phyloP scores from a whole-genome alignment of 2,888 invertebrate species.

The Galerucella pusilla region DNA sequence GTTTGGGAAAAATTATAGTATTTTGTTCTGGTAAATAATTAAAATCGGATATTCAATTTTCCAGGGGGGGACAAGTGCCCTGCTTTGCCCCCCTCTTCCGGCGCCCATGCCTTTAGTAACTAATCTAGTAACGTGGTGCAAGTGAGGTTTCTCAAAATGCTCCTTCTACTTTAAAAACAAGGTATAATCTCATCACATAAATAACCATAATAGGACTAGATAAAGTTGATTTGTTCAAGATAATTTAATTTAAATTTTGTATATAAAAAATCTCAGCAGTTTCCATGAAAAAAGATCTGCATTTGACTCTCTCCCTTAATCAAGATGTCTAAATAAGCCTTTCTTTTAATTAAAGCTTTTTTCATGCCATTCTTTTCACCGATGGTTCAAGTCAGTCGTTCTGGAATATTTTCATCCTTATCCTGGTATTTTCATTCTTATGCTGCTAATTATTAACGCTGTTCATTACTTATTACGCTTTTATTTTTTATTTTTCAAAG shows the following conservation, averaged over 20 bases:
- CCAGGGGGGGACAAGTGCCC: too few species aligned
- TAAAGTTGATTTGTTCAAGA: not conserved
- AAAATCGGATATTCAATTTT: too few species aligned
- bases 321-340: slow-evolving; percentile 51
- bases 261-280: not conserved
- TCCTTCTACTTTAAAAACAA: too few species aligned
- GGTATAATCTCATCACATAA: too few species aligned
- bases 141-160: too few species aligned
- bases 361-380: slow-evolving; percentile 38
- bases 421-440: slow-evolving; percentile 39
- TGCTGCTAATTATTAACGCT: slow-evolving; percentile 40
- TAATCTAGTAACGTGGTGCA: too few species aligned
- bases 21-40: too few species aligned
- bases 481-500: slow-evolving; percentile 36
- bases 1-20: too few species aligned
- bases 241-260: not conserved
- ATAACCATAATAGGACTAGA: too few species aligned
- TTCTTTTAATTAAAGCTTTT: slow-evolving; percentile 47
- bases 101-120: too few species aligned
- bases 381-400: slow-evolving; percentile 37
- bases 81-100: too few species aligned
- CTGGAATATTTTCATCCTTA: slow-evolving; percentile 39
- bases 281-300: slow-evolving; percentile 40
- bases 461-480: slow-evolving; percentile 44
- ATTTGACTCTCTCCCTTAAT: slow-evolving; percentile 55